A percentile compares a stretch with the other conserved stretches of the same genome.
Evolutionary conservation across 2,113 vertebrate genomes (phyloP).

Genomic region (Ophthalmolycus amberensis): DNA sequence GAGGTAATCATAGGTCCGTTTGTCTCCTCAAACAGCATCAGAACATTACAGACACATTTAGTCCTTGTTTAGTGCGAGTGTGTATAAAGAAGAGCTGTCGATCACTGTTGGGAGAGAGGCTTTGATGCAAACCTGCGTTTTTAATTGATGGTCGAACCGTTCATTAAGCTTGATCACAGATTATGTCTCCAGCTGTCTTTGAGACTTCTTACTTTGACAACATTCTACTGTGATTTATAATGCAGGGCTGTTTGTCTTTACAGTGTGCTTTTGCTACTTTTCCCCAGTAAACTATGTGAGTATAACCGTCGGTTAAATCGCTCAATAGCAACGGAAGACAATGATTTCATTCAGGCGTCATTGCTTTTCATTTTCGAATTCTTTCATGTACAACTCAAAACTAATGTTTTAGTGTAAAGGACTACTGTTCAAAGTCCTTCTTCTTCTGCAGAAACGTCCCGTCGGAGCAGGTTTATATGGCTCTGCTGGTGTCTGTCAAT

Average conservation of each 20-base stretch:
- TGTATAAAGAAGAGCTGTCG: background rate
- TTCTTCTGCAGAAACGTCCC: background rate
- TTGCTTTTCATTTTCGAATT: background rate
- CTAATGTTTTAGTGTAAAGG: too few relatives aligned
- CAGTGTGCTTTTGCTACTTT: background rate
- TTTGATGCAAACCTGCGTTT: background rate
- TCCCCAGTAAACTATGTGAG: background rate
- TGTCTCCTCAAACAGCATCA: background rate
- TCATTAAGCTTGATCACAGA: background rate
- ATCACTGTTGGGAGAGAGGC: background rate
- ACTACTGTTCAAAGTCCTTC: background rate
- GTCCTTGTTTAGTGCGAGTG: background rate
- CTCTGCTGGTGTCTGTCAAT: background rate
- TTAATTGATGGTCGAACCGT: background rate
- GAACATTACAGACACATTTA: background rate
- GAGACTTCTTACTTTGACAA: background rate
- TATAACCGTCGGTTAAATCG: background rate
- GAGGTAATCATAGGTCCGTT: background rate
- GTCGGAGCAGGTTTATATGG: background rate
- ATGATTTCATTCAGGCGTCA: background rate
- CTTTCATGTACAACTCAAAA: background rate
- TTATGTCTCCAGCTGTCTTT: background rate
- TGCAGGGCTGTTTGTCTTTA: background rate
- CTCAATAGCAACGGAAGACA: background rate
- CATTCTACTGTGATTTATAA: background rate